Percentiles rank a stretch among this genome's conserved stretches.
Evolutionary conservation across 2,888 invertebrate species (phyloP).

Genomic region (Drosophila flavopinicola): DNA sequence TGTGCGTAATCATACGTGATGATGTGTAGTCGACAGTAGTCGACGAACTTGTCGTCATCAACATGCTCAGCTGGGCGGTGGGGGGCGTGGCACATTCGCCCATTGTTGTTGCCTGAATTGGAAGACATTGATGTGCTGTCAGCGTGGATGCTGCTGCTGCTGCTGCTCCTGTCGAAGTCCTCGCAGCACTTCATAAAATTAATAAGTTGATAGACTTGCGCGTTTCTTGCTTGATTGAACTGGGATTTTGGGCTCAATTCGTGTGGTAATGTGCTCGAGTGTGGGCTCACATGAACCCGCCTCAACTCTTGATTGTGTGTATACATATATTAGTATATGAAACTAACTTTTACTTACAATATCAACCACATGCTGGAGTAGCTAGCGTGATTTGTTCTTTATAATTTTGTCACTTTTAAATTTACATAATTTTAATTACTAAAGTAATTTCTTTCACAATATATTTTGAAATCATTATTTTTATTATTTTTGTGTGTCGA

Average conservation of each 20-base stretch:
- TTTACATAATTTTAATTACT: no score
- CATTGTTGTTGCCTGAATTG: slow-evolving; percentile 71
- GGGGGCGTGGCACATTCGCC: slow-evolving; percentile 26
- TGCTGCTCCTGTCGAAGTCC: slow-evolving; percentile 29
- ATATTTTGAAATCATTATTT: no score
- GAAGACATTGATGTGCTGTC: slow-evolving; percentile 70
- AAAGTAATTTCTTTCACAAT: no score
- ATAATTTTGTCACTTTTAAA: no score
- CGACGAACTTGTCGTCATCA: slow-evolving; percentile 46
- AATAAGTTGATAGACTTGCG: slow-evolving; percentile 80
- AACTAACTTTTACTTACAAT: neutral
- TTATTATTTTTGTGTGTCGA: no score
- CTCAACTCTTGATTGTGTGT: neutral
- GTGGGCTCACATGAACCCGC: slow-evolving; percentile 18
- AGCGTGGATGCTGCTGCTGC: slow-evolving; percentile 24
- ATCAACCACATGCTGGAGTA: no score
- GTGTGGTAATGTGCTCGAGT: slow-evolving; percentile 6
- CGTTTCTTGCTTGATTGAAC: slow-evolving; percentile 68
- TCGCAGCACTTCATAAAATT: slow-evolving; percentile 81
- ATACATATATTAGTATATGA: neutral
- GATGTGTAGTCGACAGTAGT: slow-evolving; percentile 60
- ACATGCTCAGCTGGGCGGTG: slow-evolving; percentile 26
- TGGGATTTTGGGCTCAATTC: slow-evolving; percentile 30
- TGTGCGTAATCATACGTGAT: slow-evolving; percentile 83
- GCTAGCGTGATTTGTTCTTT: no score